Base-by-base conservation (phyloP, 2,113 vertebrate species). In the Myiozetetes cayanensis region DNA sequence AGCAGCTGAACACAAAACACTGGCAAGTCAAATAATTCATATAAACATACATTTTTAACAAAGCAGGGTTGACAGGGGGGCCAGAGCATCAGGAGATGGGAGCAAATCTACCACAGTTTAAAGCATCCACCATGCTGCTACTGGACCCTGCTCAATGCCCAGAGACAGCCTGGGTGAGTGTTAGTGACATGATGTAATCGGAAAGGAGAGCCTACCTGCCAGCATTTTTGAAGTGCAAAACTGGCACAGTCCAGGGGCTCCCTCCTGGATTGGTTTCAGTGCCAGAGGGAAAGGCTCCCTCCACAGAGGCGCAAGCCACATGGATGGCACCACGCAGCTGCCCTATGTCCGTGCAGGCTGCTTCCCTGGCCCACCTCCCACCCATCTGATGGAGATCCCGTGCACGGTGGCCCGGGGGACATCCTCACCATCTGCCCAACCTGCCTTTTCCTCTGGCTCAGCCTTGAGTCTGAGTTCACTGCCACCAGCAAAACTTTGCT, bases 161-260 rank as follows among this genome's bases (percentile, higher is more conserved):
- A 41, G 78, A 92, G 74, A 94, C 90, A 78, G 71, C 59, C 65
- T 0, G 41, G 50, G 63, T 78, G 93, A 91, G 96, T 28, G 6
- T 47, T 12, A 33, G 81, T 89, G 89, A 95, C 80, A 79, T 87
- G 66, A 78, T 94, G 86, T 55, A 94, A 93, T 47, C 7, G 8
- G 79, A 96, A 95, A 79, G 92, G 31, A 97, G 70, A 87, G 19
- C 52, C 58, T 93, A 95, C 89, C 94, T 96, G 90, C 91, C 91
- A 96, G 87, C 71, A 37, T 84, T 94, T 93, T 30, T 70, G 49
- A 72, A 80, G 81, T 66, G 68, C 20, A 78, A 77, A 92, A 87
- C 94, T 90, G 87, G 68, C 95, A 87, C 1, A 0, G 66, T 43
- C 56, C 89, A 75, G 85, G 80, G 87, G 53, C 87, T 95, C 80